Evolutionary conservation across 2,888 invertebrate genomes (phyloP).

Genomic region (Iphiclides podalirius): DNA sequence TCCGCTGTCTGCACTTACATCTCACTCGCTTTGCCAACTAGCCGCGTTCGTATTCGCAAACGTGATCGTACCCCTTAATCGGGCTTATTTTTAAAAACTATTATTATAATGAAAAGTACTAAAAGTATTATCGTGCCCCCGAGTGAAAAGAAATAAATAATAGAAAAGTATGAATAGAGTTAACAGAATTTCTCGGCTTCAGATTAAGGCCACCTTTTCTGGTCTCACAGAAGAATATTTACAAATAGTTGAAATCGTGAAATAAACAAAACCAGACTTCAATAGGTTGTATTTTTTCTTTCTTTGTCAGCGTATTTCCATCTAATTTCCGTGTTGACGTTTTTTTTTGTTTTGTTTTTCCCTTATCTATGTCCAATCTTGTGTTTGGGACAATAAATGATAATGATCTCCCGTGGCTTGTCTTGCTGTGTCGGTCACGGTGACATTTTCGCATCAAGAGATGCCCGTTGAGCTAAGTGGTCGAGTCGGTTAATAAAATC

Average conservation of each 20-base stretch:
- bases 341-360: conserved; percentile 2
- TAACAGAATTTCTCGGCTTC: too few relatives aligned
- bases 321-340: background rate
- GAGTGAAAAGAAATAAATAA: too few relatives aligned
- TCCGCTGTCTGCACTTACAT: conserved; percentile 9
- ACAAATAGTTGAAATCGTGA: too few relatives aligned
- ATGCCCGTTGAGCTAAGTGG: background rate
- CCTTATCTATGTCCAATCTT: conserved; percentile 3
- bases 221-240: too few relatives aligned
- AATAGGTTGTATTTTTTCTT: too few relatives aligned
- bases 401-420: conserved; percentile 4
- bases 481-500: background rate
- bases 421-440: background rate
- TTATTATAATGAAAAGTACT: too few relatives aligned
- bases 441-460: conserved; percentile 6
- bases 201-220: too few relatives aligned
- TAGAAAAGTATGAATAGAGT: too few relatives aligned
- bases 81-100: too few relatives aligned
- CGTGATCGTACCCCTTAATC: too few relatives aligned
- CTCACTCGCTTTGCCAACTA: background rate
- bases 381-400: conserved; percentile 9
- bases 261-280: too few relatives aligned
- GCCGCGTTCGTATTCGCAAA: background rate
- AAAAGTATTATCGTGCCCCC: too few relatives aligned
- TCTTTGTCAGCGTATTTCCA: background rate